Percentiles rank a stretch among this genome's conserved stretches.
Evolutionary conservation across 2,888 invertebrate genomes (phyloP).

Genomic region (Drosophila paranaensis): DNA sequence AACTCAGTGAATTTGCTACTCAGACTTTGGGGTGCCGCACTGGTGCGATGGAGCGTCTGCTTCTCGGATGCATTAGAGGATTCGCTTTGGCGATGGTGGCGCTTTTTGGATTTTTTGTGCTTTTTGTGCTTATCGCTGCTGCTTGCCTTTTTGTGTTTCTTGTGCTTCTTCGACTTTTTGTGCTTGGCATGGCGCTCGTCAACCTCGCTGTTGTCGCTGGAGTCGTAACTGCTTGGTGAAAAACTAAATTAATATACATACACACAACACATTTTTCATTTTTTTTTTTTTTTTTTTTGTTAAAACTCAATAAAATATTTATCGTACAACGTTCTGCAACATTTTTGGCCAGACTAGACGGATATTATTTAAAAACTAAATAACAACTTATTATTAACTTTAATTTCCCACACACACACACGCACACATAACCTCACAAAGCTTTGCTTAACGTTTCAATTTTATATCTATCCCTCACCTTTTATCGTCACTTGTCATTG

Average conservation of each 20-base stretch:
- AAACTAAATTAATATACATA: conserved; percentile 38
- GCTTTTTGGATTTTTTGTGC: conserved; percentile 87
- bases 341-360: too few species aligned
- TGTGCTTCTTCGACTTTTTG: conserved; percentile 87
- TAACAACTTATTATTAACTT: too few species aligned
- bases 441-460: conserved; percentile 16
- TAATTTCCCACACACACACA: conserved; percentile 27
- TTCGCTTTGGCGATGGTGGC: conserved; percentile 85
- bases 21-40: conserved; percentile 53
- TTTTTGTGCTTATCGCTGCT: conserved; percentile 83
- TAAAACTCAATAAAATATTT: too few species aligned
- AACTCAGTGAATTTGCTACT: conserved; percentile 84
- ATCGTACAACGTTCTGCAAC: too few species aligned
- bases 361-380: too few species aligned
- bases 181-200: conserved; percentile 77
- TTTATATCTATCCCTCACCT: conserved; percentile 32
- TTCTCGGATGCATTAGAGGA: conserved; percentile 74
- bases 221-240: conserved; percentile 69
- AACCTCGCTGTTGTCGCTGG: conserved; percentile 70
- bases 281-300: background rate
- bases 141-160: conserved; percentile 88
- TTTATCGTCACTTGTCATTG: conserved; percentile 58
- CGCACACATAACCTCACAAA: conserved; percentile 53
- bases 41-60: conserved; percentile 45
- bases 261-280: conserved; percentile 23